Evolutionary conservation across 2,797 vertebrate species (phyloP).

Genomic region (Loriculus beryllinus): DNA sequence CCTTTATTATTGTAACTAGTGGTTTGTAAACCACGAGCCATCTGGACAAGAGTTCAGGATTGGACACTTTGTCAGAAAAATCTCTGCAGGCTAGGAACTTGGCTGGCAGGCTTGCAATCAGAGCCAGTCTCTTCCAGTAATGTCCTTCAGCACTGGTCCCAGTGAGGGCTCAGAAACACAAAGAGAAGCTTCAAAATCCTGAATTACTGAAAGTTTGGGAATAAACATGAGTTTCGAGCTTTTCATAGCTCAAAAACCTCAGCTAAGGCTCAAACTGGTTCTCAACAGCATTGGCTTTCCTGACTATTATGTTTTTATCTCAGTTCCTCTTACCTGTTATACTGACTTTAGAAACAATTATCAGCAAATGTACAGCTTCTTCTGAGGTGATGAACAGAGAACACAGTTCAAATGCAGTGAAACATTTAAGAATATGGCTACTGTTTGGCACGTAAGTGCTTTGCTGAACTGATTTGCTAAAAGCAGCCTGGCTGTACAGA

Average conservation of each 20-base stretch:
- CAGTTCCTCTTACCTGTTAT: not conserved
- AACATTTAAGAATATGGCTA: conserved; percentile 5
- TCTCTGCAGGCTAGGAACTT: not conserved
- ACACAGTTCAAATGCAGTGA: not conserved
- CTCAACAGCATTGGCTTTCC: not conserved
- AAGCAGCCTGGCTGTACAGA: not conserved
- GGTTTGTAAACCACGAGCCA: conserved; percentile 17
- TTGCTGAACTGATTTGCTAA: not conserved
- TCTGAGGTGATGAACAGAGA: not conserved
- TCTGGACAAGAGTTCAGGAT: not conserved
- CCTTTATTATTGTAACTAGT: not conserved
- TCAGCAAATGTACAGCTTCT: not conserved
- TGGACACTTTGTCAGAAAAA: not conserved
- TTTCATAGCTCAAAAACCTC: not conserved
- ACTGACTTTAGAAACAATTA: not conserved
- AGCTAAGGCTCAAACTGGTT: not conserved
- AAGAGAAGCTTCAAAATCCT: not conserved
- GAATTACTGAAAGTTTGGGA: not conserved
- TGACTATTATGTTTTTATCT: not conserved
- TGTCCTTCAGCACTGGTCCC: not conserved
- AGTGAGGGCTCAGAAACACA: not conserved
- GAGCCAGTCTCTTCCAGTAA: not conserved
- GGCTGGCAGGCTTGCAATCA: not conserved
- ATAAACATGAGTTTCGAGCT: not conserved
- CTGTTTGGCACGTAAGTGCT: not conserved